Conservation (phyloP, 2,888 invertebrate species). For the Heteropelma amictum region DNA sequence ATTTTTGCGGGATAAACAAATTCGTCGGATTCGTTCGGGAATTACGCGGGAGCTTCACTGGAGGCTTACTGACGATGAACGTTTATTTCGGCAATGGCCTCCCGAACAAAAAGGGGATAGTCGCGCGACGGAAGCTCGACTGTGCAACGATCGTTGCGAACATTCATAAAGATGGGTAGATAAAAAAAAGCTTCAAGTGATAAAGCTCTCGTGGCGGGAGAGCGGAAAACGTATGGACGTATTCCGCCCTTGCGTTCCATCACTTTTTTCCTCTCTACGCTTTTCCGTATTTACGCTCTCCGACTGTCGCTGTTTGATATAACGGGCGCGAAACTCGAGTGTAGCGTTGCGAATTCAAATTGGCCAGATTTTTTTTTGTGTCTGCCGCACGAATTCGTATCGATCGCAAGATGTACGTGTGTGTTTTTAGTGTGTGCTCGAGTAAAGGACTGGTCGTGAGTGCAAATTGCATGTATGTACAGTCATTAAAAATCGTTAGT, state of each 20-base stretch:
- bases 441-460: not conserved
- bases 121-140: conserved; percentile 13
- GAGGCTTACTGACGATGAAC: not conserved
- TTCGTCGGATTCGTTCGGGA: not conserved
- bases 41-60: not conserved
- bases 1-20: not conserved
- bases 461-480: no score
- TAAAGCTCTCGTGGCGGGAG: not conserved
- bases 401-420: no score
- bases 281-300: not conserved
- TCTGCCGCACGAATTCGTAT: no score
- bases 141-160: conserved; percentile 12
- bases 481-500: no score
- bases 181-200: no score
- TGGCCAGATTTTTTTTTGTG: conserved; percentile 30
- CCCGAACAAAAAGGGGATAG: conserved; percentile 2
- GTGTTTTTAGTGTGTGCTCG: not conserved
- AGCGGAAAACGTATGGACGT: conserved; percentile 22
- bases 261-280: conserved; percentile 7
- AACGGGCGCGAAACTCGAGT: conserved; percentile 20
- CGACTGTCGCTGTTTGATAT: conserved; percentile 1
- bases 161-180: conserved; percentile 3
- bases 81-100: conserved; percentile 22
- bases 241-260: conserved; percentile 1
- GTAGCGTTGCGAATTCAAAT: conserved; percentile 45